Evolutionary conservation across 2,888 invertebrate species (phyloP), one percentile per base, ranked within the genome.

Genomic region (Tetranychus piercei): DNA sequence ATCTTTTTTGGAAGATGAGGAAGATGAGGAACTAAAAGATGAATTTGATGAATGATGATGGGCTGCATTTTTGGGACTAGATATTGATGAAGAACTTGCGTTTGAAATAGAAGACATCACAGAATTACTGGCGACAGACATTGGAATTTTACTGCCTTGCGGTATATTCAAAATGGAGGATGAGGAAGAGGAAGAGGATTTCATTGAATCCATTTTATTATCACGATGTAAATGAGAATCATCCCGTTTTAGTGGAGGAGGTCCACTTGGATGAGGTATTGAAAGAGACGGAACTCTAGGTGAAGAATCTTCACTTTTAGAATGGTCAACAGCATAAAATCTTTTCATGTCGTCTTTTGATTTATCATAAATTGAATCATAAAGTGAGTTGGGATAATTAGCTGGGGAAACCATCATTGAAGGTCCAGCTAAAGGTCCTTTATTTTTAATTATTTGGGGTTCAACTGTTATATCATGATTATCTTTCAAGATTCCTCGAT

Each of bases 331-430:
- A 44, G 43, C 67, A 74, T 3, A 55, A 55, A 55, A 55, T 15
- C 55, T 55, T 55, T 55, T 55, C 45, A 81, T 77, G 11, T 82
- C 82, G 72, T 82, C 82, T 22, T 79, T 79, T 20, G 80, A 80
- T 34, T 76, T 73, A 65, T 78, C 77, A 72, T 79, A 78, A 15
- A 78, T 23, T 74, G 77, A 75, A 20, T 75, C 70, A 65, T 72
- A 74, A 71, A 75, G 76, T 70, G 74, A 66, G 66, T 76, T 71
- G 23, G 77, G 45, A 43, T 66, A 23, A n/a, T 23, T 70, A 23
- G 43, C 18, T 23, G 65, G 65, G 69, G 64, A 23, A 1, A 70
- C 20, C 55, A 55, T 55, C 55, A 55, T 55, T 55, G 18, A 43
- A 71, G 69, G 69, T 18, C 69, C 64, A 23, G 8, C 23, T 71